These are phyloP conservation scores for Zhengitettix transpicula DNA, from an alignment of 2,888 invertebrate species.

Conservation along the genomic window DNA sequence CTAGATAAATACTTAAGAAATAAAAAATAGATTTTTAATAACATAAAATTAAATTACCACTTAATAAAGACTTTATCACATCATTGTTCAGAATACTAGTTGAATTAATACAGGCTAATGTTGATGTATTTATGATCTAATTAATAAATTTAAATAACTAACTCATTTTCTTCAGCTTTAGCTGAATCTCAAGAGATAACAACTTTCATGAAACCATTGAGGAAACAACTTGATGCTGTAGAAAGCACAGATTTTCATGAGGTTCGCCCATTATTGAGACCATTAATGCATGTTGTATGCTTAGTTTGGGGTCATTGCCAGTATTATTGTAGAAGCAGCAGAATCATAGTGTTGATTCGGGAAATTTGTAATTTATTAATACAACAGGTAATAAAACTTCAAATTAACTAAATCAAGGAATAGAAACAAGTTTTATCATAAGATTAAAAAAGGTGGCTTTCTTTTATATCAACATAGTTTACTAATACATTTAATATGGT, in stretches of 20 bases:
- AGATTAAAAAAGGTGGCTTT: no score
- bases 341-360: slow-evolving; percentile 25
- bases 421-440: no score
- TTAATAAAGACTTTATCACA: no score
- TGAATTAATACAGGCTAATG: no score
- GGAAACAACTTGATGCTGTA: slow-evolving; percentile 51
- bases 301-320: slow-evolving; percentile 72
- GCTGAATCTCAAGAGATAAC: slow-evolving; percentile 73
- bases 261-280: slow-evolving; percentile 36
- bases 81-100: no score
- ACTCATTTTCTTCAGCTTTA: slow-evolving; percentile 31
- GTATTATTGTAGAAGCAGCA: slow-evolving; percentile 44
- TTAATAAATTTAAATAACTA: no score
- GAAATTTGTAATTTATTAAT: background rate
- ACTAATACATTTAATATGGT: no score
- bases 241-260: slow-evolving; percentile 55
- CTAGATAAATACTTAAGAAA: no score
- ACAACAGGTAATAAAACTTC: background rate
- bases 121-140: no score
- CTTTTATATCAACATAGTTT: no score
- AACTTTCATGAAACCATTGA: slow-evolving; percentile 57
- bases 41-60: no score
- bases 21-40: no score
- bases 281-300: slow-evolving; percentile 63
- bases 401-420: slow-evolving; percentile 16